phyloP scores from a whole-genome alignment of 2,888 invertebrate species.

The Nemapogon koenigi region DNA sequence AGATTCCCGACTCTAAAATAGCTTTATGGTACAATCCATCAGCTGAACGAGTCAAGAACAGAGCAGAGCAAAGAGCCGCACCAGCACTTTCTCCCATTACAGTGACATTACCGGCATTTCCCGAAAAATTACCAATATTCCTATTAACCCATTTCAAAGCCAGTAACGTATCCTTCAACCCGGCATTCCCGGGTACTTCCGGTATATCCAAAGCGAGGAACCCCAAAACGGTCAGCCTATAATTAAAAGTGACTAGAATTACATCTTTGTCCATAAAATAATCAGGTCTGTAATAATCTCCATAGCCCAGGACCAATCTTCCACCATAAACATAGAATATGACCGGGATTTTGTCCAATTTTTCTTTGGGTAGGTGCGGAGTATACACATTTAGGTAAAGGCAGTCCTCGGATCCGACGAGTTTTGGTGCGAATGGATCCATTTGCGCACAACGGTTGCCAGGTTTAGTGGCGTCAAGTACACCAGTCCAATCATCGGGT shows the following conservation, averaged over 20 bases:
- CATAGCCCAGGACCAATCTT: conserved; percentile 57
- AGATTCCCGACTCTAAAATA: conserved; percentile 37
- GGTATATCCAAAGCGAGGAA: conserved; percentile 39
- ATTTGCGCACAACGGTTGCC: conserved; percentile 48
- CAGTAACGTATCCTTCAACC: conserved; percentile 38
- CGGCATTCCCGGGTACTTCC: conserved; percentile 47
- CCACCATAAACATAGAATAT: conserved; percentile 67
- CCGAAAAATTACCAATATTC: conserved; percentile 40
- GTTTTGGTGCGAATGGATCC: conserved; percentile 36
- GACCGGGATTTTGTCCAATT: conserved; percentile 44
- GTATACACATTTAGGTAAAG: conserved; percentile 73
- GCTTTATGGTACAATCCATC: conserved; percentile 35
- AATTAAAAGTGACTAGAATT: conserved; percentile 44
- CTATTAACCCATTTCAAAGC: conserved; percentile 44
- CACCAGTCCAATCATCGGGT: conserved; percentile 33
- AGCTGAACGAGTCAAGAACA: conserved; percentile 35
- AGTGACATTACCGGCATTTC: conserved; percentile 35
- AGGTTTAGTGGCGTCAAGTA: conserved; percentile 42
- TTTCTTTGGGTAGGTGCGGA: conserved; percentile 50
- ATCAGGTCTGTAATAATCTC: conserved; percentile 50
- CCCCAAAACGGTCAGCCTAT: conserved; percentile 40
- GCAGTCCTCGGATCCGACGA: conserved; percentile 70
- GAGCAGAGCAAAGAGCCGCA: conserved; percentile 27
- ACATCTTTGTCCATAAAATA: conserved; percentile 38
- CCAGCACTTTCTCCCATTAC: conserved; percentile 50